Conservation (phyloP, 2,888 invertebrate species). For the Neuroscelio doddi region DNA sequence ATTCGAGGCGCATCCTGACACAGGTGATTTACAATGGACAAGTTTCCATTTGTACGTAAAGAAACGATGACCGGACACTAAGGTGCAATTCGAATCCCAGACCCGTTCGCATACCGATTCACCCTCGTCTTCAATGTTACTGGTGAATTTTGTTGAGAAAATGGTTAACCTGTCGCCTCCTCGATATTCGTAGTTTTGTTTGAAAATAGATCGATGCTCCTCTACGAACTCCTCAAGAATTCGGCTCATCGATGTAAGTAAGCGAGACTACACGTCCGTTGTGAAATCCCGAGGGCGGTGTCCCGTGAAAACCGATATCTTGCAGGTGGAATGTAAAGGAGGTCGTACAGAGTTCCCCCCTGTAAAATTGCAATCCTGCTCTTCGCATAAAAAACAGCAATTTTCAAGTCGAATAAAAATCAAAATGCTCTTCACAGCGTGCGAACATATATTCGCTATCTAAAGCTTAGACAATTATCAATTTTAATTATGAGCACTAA, state of each 20-base stretch:
- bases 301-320: conserved; percentile 46
- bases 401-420: conserved; percentile 30
- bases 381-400: conserved; percentile 30
- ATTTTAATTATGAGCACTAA: too few species aligned
- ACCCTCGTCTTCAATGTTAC: conserved; percentile 13
- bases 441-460: not conserved
- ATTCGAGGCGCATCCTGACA: not conserved
- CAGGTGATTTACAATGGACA: conserved; percentile 19
- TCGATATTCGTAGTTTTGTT: conserved; percentile 24
- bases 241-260: conserved; percentile 45
- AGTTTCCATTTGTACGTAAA: conserved; percentile 25
- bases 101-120: too few species aligned
- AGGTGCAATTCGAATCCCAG: conserved; percentile 28
- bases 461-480: too few species aligned
- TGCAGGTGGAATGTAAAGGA: conserved; percentile 46
- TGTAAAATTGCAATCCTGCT: conserved; percentile 35
- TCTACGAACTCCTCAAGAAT: conserved; percentile 24
- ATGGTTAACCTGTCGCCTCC: too few species aligned
- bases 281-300: conserved; percentile 45
- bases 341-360: conserved; percentile 34
- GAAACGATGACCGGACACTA: conserved; percentile 19
- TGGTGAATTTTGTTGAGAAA: conserved; percentile 23
- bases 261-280: conserved; percentile 46
- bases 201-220: conserved; percentile 36
- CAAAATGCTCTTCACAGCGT: conserved; percentile 17